Evolutionary conservation across 2,888 invertebrate genomes (phyloP).

Genomic region (Andrena chrysosceles): DNA sequence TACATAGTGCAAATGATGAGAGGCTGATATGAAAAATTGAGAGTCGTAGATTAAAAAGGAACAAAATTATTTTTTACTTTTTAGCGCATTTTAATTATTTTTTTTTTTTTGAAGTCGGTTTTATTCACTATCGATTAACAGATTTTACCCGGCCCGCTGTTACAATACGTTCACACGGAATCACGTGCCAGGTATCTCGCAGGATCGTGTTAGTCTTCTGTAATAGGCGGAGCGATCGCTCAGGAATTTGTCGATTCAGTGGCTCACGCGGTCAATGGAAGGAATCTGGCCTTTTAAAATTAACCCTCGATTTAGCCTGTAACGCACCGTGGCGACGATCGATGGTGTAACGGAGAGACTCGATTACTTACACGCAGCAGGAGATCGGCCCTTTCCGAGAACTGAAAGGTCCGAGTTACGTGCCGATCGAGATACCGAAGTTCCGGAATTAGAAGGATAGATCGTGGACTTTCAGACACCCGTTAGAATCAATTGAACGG

Average conservation of each 20-base stretch:
- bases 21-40: too few relatives aligned
- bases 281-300: constrained; percentile 28
- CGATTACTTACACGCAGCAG: constrained; percentile 36
- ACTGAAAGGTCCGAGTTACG: constrained; percentile 40
- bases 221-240: background rate
- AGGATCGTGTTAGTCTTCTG: background rate
- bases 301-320: constrained; percentile 12
- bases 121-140: too few relatives aligned
- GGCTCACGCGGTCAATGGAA: background rate
- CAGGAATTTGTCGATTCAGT: constrained; percentile 16
- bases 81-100: too few relatives aligned
- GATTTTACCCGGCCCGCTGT: too few relatives aligned
- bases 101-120: too few relatives aligned
- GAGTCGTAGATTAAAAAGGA: too few relatives aligned
- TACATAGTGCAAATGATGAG: too few relatives aligned
- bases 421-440: constrained; percentile 48
- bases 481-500: background rate
- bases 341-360: constrained; percentile 15
- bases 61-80: too few relatives aligned
- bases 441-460: constrained; percentile 36
- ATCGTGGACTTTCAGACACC: constrained; percentile 5
- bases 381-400: constrained; percentile 45
- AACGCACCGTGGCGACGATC: constrained; percentile 8
- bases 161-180: background rate
- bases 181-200: background rate